These are phyloP conservation scores for Paramormyrops hopkinsi DNA, from an alignment of 2,797 vertebrate genomes.

Conservation along the genomic window DNA sequence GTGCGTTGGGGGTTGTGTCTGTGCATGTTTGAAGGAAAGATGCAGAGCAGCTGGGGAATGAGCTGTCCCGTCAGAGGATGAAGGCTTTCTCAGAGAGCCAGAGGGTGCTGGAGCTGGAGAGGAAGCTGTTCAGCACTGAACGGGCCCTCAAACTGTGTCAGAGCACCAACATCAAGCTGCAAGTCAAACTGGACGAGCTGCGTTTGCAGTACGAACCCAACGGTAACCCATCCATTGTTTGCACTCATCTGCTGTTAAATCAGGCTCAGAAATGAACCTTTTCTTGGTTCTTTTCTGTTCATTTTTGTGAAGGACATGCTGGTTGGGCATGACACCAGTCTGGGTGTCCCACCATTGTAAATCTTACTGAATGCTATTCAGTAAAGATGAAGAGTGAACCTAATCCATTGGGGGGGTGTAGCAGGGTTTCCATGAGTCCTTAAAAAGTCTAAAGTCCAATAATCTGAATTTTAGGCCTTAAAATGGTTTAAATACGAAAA, in stretches of 20 bases:
- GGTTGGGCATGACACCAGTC: background rate
- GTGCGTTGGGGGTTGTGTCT: background rate
- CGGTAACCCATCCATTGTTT: slow-evolving; percentile 55
- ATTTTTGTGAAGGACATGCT: background rate
- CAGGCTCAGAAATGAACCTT: background rate
- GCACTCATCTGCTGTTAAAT: background rate
- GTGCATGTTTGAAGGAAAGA: slow-evolving; percentile 67
- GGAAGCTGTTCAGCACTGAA: slow-evolving; percentile 80
- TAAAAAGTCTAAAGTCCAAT: background rate
- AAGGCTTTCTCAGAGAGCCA: slow-evolving; percentile 91
- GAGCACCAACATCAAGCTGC: slow-evolving; percentile 81
- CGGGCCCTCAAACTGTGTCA: slow-evolving; percentile 73
- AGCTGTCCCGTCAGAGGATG: slow-evolving; percentile 87
- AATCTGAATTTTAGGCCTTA: background rate
- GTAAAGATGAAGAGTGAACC: background rate
- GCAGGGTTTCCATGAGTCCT: background rate
- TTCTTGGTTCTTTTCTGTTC: background rate
- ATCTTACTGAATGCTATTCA: background rate
- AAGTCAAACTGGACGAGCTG: slow-evolving; percentile 77
- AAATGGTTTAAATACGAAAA: background rate
- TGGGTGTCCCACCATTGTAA: background rate
- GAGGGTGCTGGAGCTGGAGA: slow-evolving; percentile 81
- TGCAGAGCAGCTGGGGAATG: slow-evolving; percentile 70
- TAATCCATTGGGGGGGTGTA: background rate
- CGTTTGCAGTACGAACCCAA: slow-evolving; percentile 85